Evolutionary conservation across 2,113 vertebrate species (phyloP).

Genomic region (Cyphomyrus plagiostoma): DNA sequence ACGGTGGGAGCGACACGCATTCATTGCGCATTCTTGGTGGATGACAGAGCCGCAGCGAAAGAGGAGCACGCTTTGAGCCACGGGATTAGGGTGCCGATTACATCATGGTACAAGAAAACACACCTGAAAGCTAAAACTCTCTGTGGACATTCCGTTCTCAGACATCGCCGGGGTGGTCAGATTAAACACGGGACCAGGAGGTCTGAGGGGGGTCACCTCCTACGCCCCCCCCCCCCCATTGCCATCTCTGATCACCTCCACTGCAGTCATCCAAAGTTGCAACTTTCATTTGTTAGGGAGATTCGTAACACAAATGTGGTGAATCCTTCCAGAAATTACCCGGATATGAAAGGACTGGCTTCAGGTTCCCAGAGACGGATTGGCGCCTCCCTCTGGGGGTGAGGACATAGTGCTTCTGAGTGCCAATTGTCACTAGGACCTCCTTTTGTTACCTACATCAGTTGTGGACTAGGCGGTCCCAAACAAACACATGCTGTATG

Average conservation of each 20-base stretch:
- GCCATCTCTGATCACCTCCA: background rate
- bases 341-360: background rate
- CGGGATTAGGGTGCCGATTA: slow-evolving; percentile 4
- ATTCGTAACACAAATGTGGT: background rate
- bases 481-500: background rate
- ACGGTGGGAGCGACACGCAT: background rate
- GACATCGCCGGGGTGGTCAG: background rate
- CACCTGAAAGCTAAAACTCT: slow-evolving; percentile 4
- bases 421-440: background rate
- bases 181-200: background rate
- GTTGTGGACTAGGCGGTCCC: background rate
- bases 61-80: background rate
- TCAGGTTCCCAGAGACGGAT: no score
- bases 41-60: background rate
- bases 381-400: background rate
- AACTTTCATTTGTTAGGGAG: background rate
- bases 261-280: background rate
- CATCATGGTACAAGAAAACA: background rate
- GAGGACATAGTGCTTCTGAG: background rate
- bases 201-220: background rate
- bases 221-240: background rate
- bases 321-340: background rate
- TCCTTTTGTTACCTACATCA: background rate
- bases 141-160: background rate
- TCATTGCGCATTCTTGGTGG: background rate